Conservation (phyloP, 2,797 vertebrate genomes). For the Lacerta viridis region DNA sequence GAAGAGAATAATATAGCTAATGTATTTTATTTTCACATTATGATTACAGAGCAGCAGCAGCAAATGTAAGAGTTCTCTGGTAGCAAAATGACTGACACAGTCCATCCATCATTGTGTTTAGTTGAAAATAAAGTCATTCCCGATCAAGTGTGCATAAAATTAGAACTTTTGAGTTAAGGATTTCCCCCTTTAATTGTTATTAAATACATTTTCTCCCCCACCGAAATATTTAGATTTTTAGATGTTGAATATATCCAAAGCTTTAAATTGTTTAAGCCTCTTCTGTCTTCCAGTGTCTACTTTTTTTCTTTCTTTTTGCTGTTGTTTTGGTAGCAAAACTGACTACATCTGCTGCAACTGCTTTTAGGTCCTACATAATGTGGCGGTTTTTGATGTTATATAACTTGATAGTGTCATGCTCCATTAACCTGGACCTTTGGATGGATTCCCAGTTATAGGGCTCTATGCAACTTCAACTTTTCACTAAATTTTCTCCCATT, state of each 20-base stretch:
- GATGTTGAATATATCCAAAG: slow-evolving; percentile 79
- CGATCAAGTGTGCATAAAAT: background rate
- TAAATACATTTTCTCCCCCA: slow-evolving; percentile 75
- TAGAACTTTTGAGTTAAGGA: slow-evolving; percentile 78
- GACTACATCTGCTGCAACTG: slow-evolving; percentile 83
- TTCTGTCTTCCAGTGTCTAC: slow-evolving; percentile 84
- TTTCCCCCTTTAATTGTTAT: slow-evolving; percentile 77
- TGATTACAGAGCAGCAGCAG: slow-evolving; percentile 85
- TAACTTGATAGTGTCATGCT: slow-evolving; percentile 80
- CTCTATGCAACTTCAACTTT: slow-evolving; percentile 84
- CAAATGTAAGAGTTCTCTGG: slow-evolving; percentile 86
- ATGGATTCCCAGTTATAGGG: slow-evolving; percentile 79
- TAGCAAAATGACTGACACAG: slow-evolving; percentile 78
- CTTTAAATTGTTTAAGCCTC: slow-evolving; percentile 87
- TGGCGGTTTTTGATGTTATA: slow-evolving; percentile 84
- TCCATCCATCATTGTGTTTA: background rate
- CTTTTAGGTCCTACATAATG: slow-evolving; percentile 81
- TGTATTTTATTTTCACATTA: slow-evolving; percentile 86
- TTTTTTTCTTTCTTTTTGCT: slow-evolving; percentile 70
- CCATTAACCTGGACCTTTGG: slow-evolving; percentile 79
- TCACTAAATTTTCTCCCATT: slow-evolving; percentile 74
- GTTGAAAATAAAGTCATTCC: slow-evolving; percentile 12
- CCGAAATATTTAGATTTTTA: slow-evolving; percentile 72
- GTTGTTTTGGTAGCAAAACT: slow-evolving; percentile 84
- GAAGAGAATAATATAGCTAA: slow-evolving; percentile 80